Percentiles rank a stretch among this genome's conserved stretches.
Evolutionary conservation across 2,888 invertebrate genomes (phyloP).

Genomic region (Ernsta delagoae): DNA sequence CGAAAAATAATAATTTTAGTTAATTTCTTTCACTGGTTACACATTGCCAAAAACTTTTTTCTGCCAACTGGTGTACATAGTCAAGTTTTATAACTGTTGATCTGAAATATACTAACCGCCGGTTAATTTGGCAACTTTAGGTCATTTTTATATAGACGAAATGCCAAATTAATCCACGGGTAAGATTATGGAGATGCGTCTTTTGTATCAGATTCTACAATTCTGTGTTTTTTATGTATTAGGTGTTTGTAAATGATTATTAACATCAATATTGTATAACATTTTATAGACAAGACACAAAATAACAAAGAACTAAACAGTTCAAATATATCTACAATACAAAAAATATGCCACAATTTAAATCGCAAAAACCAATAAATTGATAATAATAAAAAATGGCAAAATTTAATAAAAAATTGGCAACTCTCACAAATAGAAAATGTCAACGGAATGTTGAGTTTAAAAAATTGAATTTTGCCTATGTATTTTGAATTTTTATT

Average conservation of each 20-base stretch:
- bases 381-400: constrained; percentile 16
- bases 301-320: constrained; percentile 7
- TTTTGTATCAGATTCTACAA: not conserved
- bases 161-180: no score
- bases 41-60: no score
- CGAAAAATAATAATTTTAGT: no score
- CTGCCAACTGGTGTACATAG: no score
- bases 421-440: constrained; percentile 15
- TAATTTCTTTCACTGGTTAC: no score
- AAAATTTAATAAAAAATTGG: constrained; percentile 18
- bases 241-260: not conserved
- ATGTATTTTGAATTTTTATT: no score
- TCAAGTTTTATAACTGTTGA: no score
- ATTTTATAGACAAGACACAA: constrained; percentile 3
- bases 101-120: no score
- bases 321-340: constrained; percentile 9
- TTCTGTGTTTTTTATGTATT: not conserved
- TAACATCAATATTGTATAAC: constrained; percentile 10
- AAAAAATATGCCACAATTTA: constrained; percentile 14
- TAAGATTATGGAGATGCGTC: no score
- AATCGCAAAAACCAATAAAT: constrained; percentile 13
- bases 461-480: not conserved
- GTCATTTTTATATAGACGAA: no score
- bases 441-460: constrained; percentile 13
- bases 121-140: no score